phyloP scores from a whole-genome alignment of 2,888 invertebrate species.

The Zelleria hepariella region DNA sequence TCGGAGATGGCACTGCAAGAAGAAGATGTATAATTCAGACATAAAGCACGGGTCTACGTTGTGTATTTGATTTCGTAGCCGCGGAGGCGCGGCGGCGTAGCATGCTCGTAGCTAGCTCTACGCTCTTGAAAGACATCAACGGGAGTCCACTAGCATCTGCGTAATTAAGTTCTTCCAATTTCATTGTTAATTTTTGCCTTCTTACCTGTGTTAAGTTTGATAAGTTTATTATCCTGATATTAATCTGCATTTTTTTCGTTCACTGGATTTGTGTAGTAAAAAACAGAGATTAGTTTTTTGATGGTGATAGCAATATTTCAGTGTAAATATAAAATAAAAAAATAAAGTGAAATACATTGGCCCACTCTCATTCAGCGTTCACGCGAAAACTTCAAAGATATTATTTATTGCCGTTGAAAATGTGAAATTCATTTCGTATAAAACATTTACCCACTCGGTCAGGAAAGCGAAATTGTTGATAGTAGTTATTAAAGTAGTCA shows the following conservation, averaged over 20 bases:
- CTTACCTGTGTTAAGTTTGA: too few relatives aligned
- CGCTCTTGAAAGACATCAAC: neutral
- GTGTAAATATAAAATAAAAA: neutral
- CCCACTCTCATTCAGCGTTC: neutral
- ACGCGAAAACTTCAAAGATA: neutral
- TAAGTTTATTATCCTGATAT: too few relatives aligned
- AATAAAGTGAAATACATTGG: neutral
- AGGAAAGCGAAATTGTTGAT: neutral
- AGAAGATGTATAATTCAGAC: too few relatives aligned
- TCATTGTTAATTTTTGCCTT: too few relatives aligned
- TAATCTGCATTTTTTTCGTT: too few relatives aligned
- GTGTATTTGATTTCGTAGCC: neutral
- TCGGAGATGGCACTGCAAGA: too few relatives aligned
- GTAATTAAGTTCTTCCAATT: too few relatives aligned
- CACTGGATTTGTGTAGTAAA: too few relatives aligned
- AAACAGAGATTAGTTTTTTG: too few relatives aligned
- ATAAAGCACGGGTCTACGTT: too few relatives aligned
- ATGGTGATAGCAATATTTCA: too few relatives aligned
- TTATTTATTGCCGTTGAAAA: neutral
- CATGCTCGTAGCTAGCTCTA: neutral
- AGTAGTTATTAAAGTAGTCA: neutral
- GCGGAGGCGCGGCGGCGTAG: neutral
- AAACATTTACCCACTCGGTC: neutral
- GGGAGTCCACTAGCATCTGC: neutral
- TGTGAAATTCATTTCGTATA: neutral